Percentiles rank a stretch among this genome's conserved stretches.
These are phyloP conservation scores for Calyptommatus sinebrachiatus DNA, from an alignment of 2,113 vertebrate genomes.

Conservation along the genomic window DNA sequence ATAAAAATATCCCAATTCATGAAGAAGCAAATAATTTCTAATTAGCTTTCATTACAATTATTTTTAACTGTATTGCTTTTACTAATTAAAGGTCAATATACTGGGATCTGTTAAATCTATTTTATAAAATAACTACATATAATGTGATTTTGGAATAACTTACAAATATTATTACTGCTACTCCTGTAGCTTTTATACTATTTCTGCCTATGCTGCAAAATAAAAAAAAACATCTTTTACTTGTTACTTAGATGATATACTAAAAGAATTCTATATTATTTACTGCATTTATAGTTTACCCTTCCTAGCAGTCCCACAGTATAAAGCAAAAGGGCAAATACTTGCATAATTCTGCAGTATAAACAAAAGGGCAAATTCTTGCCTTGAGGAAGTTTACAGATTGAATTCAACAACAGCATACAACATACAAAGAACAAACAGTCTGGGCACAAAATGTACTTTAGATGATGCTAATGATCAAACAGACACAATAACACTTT, in stretches of 20 bases:
- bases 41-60: slow-evolving; percentile 38
- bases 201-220: slow-evolving; percentile 41
- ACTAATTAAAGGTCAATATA: slow-evolving; percentile 18
- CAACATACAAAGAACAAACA: neutral
- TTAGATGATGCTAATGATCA: neutral
- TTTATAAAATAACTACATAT: slow-evolving; percentile 14
- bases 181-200: neutral
- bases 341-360: neutral
- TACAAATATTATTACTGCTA: slow-evolving; percentile 3
- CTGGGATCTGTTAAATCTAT: slow-evolving; percentile 19
- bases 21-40: slow-evolving; percentile 39
- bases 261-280: no score
- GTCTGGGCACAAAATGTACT: neutral
- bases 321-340: no score
- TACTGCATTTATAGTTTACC: no score
- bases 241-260: no score
- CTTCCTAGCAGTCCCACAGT: no score
- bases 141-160: neutral
- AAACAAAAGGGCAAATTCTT: neutral
- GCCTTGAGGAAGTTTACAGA: neutral
- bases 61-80: slow-evolving; percentile 38
- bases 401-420: neutral
- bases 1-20: slow-evolving; percentile 40
- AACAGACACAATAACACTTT: neutral
- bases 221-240: neutral